phyloP scores from a whole-genome alignment of 2,113 vertebrate species.

The Cryptotis parvus region DNA sequence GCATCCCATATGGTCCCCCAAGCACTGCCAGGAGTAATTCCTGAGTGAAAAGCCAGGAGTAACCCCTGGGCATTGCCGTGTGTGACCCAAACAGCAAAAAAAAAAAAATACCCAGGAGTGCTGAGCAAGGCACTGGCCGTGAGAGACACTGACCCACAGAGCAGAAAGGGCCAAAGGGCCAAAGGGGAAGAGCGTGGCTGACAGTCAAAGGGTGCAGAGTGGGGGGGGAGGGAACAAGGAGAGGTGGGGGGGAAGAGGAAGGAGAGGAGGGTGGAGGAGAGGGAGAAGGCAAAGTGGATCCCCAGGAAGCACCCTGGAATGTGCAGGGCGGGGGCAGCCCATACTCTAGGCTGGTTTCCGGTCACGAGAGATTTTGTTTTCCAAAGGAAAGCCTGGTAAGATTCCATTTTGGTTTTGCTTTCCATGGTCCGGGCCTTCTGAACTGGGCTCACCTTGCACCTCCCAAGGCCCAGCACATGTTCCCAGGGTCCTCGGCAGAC shows the following conservation, averaged over 20 bases:
- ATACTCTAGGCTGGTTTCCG: accelerated
- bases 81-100: too few relatives aligned
- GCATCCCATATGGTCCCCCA: too few relatives aligned
- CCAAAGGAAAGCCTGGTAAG: neutral
- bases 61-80: too few relatives aligned
- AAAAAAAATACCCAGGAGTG: too few relatives aligned
- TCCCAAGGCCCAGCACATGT: too few relatives aligned
- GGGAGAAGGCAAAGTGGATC: neutral
- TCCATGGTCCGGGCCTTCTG: neutral
- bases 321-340: neutral
- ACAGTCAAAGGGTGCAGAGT: too few relatives aligned
- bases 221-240: neutral
- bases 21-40: too few relatives aligned
- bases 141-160: too few relatives aligned
- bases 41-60: too few relatives aligned
- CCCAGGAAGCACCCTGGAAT: neutral
- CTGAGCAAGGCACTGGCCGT: neutral
- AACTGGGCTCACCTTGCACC: neutral
- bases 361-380: neutral
- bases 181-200: too few relatives aligned
- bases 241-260: neutral
- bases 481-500: neutral
- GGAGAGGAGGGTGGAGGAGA: too few relatives aligned
- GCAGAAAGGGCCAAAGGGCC: too few relatives aligned
- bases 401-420: neutral